Conservation (phyloP, 2,797 vertebrate genomes). For the Tachyglossus aculeatus region DNA sequence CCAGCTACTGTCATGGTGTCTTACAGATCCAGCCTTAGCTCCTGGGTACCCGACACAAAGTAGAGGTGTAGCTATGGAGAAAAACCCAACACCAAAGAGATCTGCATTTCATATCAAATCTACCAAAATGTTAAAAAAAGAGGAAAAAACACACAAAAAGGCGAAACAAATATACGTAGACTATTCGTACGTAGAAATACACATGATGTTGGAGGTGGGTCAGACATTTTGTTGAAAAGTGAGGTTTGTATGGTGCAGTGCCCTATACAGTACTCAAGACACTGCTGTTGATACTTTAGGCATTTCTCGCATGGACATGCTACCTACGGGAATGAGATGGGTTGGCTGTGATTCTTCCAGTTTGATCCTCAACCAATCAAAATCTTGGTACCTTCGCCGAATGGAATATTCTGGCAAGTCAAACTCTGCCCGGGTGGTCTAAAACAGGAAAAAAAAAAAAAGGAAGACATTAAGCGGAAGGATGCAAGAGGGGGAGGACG, state of each 20-base stretch:
- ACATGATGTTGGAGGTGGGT: background rate
- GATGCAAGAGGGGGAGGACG: background rate
- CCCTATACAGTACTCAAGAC: too few species aligned
- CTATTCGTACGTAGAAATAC: background rate
- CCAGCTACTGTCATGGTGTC: too few species aligned
- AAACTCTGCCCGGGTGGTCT: slow-evolving; percentile 94
- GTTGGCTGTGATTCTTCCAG: slow-evolving; percentile 97
- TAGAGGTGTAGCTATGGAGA: too few species aligned
- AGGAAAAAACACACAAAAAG: too few species aligned
- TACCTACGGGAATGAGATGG: slow-evolving; percentile 96
- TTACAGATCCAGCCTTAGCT: too few species aligned
- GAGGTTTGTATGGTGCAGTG: background rate
- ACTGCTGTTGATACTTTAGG: too few species aligned
- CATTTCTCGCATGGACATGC: slow-evolving; percentile 60
- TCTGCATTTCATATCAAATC: too few species aligned
- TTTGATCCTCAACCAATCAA: slow-evolving; percentile 94
- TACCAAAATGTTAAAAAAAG: too few species aligned
- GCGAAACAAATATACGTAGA: too few species aligned
- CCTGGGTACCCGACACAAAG: too few species aligned
- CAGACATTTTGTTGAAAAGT: background rate
- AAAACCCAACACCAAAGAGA: too few species aligned
- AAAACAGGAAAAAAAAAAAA: slow-evolving; percentile 24
- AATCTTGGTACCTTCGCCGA: slow-evolving; percentile 95
- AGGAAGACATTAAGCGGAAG: background rate
- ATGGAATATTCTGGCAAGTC: slow-evolving; percentile 94